Percentiles rank a stretch among this genome's conserved stretches.
Evolutionary conservation across 2,888 invertebrate species (phyloP).

Genomic region (Latheticus oryzae): DNA sequence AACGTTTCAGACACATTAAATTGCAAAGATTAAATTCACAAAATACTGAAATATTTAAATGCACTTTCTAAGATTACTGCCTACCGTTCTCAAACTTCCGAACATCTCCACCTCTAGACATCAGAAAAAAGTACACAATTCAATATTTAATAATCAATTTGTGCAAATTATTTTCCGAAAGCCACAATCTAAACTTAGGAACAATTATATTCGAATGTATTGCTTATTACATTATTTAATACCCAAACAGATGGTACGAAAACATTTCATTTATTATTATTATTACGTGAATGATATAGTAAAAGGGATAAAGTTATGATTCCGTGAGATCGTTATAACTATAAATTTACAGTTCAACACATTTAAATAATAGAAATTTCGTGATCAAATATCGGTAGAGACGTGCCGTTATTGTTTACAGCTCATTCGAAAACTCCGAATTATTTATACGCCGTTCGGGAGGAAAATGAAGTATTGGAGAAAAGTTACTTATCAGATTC

Average conservation of each 20-base stretch:
- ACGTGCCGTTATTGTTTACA: slow-evolving; percentile 23
- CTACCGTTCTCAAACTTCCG: slow-evolving; percentile 7
- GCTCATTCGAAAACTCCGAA: slow-evolving; percentile 11
- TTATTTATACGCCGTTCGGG: slow-evolving; percentile 15
- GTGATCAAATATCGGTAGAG: slow-evolving; percentile 24
- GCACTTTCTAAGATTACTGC: slow-evolving; percentile 29
- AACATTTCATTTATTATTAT: slow-evolving; percentile 33
- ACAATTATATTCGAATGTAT: slow-evolving; percentile 19
- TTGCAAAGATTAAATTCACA: slow-evolving; percentile 15
- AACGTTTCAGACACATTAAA: slow-evolving; percentile 2
- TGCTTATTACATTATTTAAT: slow-evolving; percentile 28
- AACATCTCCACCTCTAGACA: slow-evolving; percentile 17
- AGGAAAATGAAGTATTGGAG: slow-evolving; percentile 15
- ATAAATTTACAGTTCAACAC: slow-evolving; percentile 24
- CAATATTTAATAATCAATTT: slow-evolving; percentile 30
- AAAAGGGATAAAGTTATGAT: slow-evolving; percentile 19
- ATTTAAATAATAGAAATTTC: slow-evolving; percentile 28
- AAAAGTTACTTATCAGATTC: slow-evolving; percentile 20
- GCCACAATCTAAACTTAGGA: slow-evolving; percentile 2
- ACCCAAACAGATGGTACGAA: slow-evolving; percentile 23
- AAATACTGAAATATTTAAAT: slow-evolving; percentile 22
- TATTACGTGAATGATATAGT: slow-evolving; percentile 28
- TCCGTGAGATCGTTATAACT: slow-evolving; percentile 26
- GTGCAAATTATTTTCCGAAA: slow-evolving; percentile 9
- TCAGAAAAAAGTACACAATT: slow-evolving; percentile 20